Base-by-base conservation (phyloP, 2,797 vertebrate species). In the Hydrophis major region DNA sequence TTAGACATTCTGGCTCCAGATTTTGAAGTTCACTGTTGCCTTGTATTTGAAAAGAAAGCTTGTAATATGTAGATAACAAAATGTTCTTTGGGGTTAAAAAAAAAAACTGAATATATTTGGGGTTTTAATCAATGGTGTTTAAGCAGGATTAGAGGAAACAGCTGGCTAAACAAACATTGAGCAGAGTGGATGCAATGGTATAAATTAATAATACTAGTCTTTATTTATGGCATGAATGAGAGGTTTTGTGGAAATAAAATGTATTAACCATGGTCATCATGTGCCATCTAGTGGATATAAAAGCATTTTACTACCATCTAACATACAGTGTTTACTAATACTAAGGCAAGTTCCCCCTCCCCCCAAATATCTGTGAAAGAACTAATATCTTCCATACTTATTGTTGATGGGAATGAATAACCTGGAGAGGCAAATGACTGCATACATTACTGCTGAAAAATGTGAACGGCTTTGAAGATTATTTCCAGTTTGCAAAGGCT, bases 121-220 rank as follows among this genome's bases (percentile, higher is more conserved):
- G 95, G 96, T 97, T 97, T 97, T 97, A 97, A 98, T 98, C 97
- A 97, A 95, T 96, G 95, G 93, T 96, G 95, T 97, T 97, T 97
- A 97, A 97, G 95, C 94, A 97, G 96, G 96, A 97, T 97, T 97
- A 97, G 96, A 97, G 97, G 97, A 98, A 98, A 98, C 98, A 98
- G 97, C 98, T 98, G 98, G 97, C 97, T 98, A 98, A 98, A 98
- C 97, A 98, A 98, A 98, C 98, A 98, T 97, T 98, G 97, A 96
- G 95, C 93, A 89, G 97, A 97, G 96, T 96, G 95, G 97, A 97
- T 96, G 94, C 95, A 93, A 96, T 95, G 95, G 96, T 97, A 97
- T 98, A 98, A 98, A 98, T 98, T 98, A 98, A 98, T 98, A 98
- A 98, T 98, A 95, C 95, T 91, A 94, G 50, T 97, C 98, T 98